Conservation (phyloP, 2,113 vertebrate species). For the Anhinga rufa region DNA sequence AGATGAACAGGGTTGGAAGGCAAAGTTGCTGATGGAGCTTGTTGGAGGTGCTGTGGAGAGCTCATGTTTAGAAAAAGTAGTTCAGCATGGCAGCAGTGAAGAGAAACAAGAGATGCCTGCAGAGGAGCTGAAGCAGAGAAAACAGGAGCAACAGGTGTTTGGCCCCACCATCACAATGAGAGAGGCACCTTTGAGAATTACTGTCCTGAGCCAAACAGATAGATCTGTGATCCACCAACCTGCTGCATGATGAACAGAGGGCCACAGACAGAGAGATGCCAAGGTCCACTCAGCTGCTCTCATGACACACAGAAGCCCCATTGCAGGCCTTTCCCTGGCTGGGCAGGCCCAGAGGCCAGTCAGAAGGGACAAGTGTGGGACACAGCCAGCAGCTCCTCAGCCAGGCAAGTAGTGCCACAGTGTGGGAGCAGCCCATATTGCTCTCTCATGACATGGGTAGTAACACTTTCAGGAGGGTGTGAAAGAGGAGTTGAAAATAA, state of each 20-base stretch:
- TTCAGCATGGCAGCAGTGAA: background rate
- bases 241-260: background rate
- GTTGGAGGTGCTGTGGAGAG: background rate
- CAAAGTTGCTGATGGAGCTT: background rate
- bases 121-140: background rate
- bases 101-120: background rate
- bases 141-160: background rate
- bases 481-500: background rate
- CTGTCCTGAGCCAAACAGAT: background rate
- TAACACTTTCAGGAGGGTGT: background rate
- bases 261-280: background rate
- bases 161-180: background rate
- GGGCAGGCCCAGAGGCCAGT: background rate
- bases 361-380: background rate
- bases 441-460: background rate
- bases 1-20: background rate
- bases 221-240: background rate
- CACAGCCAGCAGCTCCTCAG: background rate
- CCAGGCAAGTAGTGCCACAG: constrained; percentile 12
- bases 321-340: background rate
- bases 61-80: background rate
- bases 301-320: background rate
- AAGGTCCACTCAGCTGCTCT: background rate
- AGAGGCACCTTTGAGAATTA: background rate
- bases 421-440: background rate